Conservation (phyloP, 2,888 invertebrate species). For the Tetranychus piercei region DNA sequence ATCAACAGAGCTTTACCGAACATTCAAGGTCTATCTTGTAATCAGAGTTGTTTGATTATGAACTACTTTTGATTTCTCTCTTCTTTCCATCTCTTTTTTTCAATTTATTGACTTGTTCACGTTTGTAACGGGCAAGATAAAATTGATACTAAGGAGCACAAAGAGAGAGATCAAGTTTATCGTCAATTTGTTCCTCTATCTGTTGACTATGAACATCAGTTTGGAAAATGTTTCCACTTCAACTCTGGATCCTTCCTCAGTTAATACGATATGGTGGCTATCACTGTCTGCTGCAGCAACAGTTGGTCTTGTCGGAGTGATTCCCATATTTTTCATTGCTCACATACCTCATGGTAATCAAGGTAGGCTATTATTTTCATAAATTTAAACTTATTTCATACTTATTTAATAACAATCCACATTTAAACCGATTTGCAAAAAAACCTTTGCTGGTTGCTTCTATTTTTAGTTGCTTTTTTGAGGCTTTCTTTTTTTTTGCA, state of each 20-base stretch:
- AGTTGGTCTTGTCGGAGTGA: slow-evolving; percentile 12
- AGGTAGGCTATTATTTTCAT: neutral
- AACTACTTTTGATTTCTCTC: too few relatives aligned
- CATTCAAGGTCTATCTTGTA: too few relatives aligned
- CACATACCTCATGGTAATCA: slow-evolving; percentile 1
- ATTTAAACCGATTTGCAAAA: neutral
- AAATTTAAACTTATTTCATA: neutral
- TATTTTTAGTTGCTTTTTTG: neutral
- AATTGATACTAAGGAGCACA: too few relatives aligned
- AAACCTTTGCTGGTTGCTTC: neutral
- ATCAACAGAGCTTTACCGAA: too few relatives aligned
- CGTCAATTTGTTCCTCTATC: too few relatives aligned
- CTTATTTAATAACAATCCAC: neutral
- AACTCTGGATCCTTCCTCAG: neutral
- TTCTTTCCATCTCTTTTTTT: too few relatives aligned
- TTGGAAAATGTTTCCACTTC: too few relatives aligned
- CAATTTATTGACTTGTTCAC: too few relatives aligned
- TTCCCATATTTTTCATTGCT: slow-evolving; percentile 13
- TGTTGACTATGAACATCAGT: too few relatives aligned
- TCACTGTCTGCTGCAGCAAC: slow-evolving; percentile 8
- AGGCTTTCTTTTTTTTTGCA: neutral
- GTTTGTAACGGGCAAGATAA: too few relatives aligned
- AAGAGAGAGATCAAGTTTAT: too few relatives aligned
- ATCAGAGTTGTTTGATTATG: too few relatives aligned
- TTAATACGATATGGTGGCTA: slow-evolving; percentile 6